Evolutionary conservation across 2,113 vertebrate genomes (phyloP).

Genomic region (Mormyrus lacerda): DNA sequence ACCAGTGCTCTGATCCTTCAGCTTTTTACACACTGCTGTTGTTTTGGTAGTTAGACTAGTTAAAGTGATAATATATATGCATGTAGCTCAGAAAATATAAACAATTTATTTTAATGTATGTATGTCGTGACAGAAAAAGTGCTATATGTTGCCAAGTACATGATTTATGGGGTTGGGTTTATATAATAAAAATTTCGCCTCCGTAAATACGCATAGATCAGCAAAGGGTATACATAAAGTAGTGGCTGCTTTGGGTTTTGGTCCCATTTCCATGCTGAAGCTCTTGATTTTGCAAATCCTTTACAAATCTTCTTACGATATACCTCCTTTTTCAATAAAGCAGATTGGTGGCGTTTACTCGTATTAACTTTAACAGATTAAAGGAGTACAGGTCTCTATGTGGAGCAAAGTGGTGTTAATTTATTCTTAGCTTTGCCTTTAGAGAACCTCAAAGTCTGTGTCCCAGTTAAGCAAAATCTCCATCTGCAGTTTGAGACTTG

Average conservation of each 20-base stretch:
- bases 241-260: neutral
- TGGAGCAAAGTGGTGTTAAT: neutral
- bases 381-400: neutral
- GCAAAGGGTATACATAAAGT: neutral
- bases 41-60: neutral
- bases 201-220: neutral
- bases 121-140: neutral
- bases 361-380: neutral
- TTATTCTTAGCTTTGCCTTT: neutral
- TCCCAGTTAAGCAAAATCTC: neutral
- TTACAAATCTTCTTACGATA: neutral
- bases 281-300: neutral
- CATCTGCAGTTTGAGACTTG: neutral
- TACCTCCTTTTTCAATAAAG: neutral
- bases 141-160: neutral
- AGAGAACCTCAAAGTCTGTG: neutral
- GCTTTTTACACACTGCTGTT: neutral
- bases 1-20: neutral
- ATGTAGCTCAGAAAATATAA: neutral
- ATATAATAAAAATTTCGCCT: neutral
- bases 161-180: neutral
- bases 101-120: neutral
- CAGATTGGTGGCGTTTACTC: neutral
- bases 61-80: neutral
- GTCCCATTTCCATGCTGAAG: neutral